phyloP scores from a whole-genome alignment of 2,113 vertebrate species.

The Grammomys dolichurus region DNA sequence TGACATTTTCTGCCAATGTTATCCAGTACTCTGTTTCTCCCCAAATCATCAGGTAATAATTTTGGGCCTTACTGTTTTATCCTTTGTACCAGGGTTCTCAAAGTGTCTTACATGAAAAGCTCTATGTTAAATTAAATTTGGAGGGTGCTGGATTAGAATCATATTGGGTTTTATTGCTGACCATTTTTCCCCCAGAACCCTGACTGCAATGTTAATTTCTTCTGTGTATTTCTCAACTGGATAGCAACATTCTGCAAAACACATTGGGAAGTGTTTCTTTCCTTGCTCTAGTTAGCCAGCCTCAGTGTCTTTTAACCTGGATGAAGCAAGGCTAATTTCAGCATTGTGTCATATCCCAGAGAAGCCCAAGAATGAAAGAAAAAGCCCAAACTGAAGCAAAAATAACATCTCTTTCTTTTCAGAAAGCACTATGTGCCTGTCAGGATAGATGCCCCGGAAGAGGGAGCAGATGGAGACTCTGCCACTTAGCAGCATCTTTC shows the following conservation, averaged over 20 bases:
- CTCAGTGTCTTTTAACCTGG: background rate
- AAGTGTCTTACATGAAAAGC: background rate
- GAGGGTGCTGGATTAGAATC: conserved; percentile 1
- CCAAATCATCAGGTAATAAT: background rate
- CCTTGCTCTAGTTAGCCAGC: background rate
- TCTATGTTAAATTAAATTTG: conserved; percentile 24
- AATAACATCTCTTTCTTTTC: background rate
- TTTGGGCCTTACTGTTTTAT: conserved; percentile 15
- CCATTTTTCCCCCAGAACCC: background rate
- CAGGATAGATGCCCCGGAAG: background rate
- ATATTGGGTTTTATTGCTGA: background rate
- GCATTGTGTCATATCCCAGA: background rate
- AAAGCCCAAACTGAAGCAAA: background rate
- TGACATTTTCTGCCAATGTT: background rate
- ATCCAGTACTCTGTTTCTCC: background rate
- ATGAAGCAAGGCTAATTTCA: background rate
- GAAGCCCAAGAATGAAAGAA: background rate
- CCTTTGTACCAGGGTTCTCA: background rate
- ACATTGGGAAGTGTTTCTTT: background rate
- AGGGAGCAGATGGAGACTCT: background rate
- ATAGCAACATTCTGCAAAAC: background rate
- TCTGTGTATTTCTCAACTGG: background rate
- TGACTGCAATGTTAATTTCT: conserved; percentile 35
- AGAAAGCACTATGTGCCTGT: background rate
- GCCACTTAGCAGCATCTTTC: background rate